phyloP scores from a whole-genome alignment of 2,113 vertebrate genomes.

The Tachysurus vachellii region DNA sequence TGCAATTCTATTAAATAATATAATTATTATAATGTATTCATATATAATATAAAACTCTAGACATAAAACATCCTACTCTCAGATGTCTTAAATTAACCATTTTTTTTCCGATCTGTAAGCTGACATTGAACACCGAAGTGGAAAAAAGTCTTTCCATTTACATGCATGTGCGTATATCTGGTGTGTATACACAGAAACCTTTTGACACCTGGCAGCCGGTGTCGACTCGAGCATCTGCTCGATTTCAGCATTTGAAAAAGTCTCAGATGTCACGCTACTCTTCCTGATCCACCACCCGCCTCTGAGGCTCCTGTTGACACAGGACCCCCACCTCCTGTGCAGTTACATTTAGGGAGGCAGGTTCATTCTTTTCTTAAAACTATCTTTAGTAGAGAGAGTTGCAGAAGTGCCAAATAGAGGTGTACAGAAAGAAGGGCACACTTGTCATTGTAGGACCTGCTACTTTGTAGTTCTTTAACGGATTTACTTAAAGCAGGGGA shows the following conservation, averaged over 20 bases:
- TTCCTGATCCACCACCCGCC: constrained; percentile 59
- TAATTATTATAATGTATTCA: neutral
- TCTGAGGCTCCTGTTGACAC: constrained; percentile 70
- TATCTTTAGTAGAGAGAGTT: constrained; percentile 59
- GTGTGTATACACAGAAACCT: constrained; percentile 41
- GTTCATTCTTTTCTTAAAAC: constrained; percentile 66
- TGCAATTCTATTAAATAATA: neutral
- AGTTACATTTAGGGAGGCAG: constrained; percentile 72
- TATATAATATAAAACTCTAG: neutral
- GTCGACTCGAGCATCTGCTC: constrained; percentile 49
- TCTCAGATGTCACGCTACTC: constrained; percentile 74
- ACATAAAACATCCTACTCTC: neutral
- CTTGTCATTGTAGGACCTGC: constrained; percentile 33
- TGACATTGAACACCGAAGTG: neutral
- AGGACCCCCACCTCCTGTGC: constrained; percentile 47
- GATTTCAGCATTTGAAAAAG: constrained; percentile 67
- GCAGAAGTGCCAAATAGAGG: constrained; percentile 58
- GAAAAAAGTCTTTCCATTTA: constrained; percentile 44
- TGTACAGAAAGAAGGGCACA: constrained; percentile 36
- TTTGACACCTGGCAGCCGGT: constrained; percentile 68
- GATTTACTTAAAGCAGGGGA: neutral
- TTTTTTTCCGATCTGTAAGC: neutral
- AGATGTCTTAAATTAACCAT: neutral
- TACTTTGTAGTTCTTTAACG: constrained; percentile 5
- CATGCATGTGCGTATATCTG: constrained; percentile 37